These are phyloP conservation scores for Hozukius guyotensis DNA, from an alignment of 2,797 vertebrate genomes.

Conservation along the genomic window DNA sequence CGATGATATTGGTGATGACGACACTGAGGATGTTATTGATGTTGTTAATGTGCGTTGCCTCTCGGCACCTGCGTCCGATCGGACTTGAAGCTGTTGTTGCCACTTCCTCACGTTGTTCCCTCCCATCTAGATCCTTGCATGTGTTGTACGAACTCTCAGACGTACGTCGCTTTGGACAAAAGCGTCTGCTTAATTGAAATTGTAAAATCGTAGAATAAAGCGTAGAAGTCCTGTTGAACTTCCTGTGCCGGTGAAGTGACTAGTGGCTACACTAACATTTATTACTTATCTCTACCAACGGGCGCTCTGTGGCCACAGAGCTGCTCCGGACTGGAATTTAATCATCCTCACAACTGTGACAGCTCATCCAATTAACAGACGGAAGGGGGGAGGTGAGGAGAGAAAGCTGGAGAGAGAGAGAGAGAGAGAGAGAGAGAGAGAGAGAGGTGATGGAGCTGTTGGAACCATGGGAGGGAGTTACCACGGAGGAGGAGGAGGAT, in stretches of 20 bases:
- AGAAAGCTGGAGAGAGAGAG: constrained; percentile 15
- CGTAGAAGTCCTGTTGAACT: background rate
- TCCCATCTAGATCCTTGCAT: too few relatives aligned
- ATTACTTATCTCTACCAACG: constrained; percentile 10
- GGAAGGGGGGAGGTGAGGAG: constrained; percentile 53
- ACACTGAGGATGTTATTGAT: too few relatives aligned
- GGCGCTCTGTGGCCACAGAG: constrained; percentile 24
- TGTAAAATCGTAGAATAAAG: background rate
- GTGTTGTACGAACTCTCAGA: too few relatives aligned
- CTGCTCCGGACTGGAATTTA: constrained; percentile 49
- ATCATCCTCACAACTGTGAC: constrained; percentile 63
- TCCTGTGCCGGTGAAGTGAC: background rate
- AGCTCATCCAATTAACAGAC: constrained; percentile 72
- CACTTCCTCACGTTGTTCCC: too few relatives aligned
- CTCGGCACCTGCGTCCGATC: too few relatives aligned
- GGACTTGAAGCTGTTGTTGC: too few relatives aligned
- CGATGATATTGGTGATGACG: too few relatives aligned
- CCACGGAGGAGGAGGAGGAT: background rate
- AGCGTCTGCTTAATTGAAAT: too few relatives aligned
- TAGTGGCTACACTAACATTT: constrained; percentile 2
- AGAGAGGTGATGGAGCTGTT: constrained; percentile 36
- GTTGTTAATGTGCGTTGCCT: too few relatives aligned
- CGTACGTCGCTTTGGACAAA: too few relatives aligned
- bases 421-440: background rate
- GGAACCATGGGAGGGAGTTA: constrained; percentile 31